Evolutionary conservation across 2,113 vertebrate species (phyloP).

Genomic region (Pseudopodoces humilis): DNA sequence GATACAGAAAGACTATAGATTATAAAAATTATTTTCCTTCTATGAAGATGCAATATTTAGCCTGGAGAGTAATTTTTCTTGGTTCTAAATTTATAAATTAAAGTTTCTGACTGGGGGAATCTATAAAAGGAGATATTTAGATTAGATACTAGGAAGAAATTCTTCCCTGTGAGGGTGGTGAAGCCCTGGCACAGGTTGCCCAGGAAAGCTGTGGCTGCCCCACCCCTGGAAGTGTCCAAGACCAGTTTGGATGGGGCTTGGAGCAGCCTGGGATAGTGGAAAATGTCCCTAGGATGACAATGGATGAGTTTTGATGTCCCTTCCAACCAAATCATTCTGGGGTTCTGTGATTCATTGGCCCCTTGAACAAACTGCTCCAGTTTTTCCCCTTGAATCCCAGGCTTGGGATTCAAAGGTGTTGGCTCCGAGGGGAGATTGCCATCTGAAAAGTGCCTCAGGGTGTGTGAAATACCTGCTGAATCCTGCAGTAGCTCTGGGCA

Average conservation of each 20-base stretch:
- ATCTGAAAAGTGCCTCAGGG: background rate
- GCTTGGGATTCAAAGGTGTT: background rate
- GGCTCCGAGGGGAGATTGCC: background rate
- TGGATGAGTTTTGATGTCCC: background rate
- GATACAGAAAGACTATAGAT: background rate
- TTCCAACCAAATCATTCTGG: background rate
- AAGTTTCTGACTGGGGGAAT: background rate
- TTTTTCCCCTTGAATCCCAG: background rate
- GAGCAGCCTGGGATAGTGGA: rapidly evolving
- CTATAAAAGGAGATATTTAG: background rate
- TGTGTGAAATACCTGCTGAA: background rate
- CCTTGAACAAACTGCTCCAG: background rate
- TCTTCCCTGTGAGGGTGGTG: background rate
- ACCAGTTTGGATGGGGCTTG: rapidly evolving
- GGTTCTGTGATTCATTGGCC: background rate
- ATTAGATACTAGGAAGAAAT: background rate
- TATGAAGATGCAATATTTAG: background rate
- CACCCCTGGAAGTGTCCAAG: background rate
- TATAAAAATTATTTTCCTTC: background rate
- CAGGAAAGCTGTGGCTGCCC: background rate
- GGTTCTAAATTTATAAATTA: background rate
- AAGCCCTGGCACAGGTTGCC: background rate
- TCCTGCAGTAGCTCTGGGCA: background rate
- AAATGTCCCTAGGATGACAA: background rate
- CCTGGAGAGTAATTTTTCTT: background rate